These are phyloP conservation scores for Distichodus sexfasciatus DNA, from an alignment of 2,797 vertebrate species.

Conservation along the genomic window DNA sequence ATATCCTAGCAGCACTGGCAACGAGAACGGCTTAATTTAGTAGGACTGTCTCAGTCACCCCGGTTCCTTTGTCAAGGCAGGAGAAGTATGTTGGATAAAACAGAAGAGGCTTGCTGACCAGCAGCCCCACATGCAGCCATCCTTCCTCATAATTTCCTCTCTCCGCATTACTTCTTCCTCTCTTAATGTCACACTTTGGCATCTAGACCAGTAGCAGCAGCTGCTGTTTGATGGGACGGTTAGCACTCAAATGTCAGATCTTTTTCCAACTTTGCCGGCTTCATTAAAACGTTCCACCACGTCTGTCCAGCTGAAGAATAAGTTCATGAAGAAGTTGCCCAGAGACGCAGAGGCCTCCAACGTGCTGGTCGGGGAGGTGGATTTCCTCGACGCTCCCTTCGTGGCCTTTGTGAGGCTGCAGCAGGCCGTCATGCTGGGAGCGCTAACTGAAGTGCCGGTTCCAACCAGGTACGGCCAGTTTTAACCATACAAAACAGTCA, in stretches of 20 bases:
- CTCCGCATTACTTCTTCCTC: background rate
- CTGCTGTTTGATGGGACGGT: slow-evolving; percentile 7
- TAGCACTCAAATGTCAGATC: background rate
- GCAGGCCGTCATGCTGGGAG: slow-evolving; percentile 95
- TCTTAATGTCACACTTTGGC: slow-evolving; percentile 21
- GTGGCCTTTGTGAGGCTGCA: slow-evolving; percentile 95
- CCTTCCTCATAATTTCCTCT: slow-evolving; percentile 25
- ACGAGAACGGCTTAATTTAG: slow-evolving; percentile 13
- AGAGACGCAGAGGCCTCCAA: slow-evolving; percentile 98
- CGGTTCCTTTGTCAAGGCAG: slow-evolving; percentile 13
- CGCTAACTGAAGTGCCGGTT: slow-evolving; percentile 94
- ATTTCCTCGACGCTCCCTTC: slow-evolving; percentile 92
- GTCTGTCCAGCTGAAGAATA: slow-evolving; percentile 89
- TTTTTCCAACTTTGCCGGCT: background rate
- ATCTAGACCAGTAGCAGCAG: background rate
- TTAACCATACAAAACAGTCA: background rate
- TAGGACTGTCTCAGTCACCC: slow-evolving; percentile 13
- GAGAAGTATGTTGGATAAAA: slow-evolving; percentile 28
- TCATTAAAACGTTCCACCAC: background rate
- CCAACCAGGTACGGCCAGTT: slow-evolving; percentile 84
- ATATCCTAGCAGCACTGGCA: slow-evolving; percentile 2
- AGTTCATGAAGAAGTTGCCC: slow-evolving; percentile 98
- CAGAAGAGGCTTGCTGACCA: slow-evolving; percentile 12
- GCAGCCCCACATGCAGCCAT: background rate
- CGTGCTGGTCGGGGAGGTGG: slow-evolving; percentile 94